These are phyloP conservation scores for Pseudopodoces humilis DNA, from an alignment of 2,113 vertebrate species.

Conservation along the genomic window DNA sequence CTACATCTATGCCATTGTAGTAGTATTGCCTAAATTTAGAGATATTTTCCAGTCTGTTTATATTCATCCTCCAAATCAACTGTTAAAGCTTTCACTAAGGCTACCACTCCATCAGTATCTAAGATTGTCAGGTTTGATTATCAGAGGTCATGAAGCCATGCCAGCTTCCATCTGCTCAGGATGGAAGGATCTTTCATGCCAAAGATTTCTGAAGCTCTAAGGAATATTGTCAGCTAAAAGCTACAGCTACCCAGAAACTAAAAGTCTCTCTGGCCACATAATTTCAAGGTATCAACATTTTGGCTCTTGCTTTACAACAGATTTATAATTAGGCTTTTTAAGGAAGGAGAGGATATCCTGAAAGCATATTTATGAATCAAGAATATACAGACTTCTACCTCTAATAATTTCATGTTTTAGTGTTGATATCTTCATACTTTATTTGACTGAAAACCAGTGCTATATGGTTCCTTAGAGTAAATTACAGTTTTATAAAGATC, in stretches of 20 bases:
- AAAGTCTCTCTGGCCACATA: not conserved
- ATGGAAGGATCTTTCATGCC: rapidly evolving
- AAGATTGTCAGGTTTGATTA: not conserved
- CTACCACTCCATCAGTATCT: not conserved
- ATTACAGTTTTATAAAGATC: not conserved
- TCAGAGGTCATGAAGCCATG: not conserved
- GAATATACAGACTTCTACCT: not conserved
- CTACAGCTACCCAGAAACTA: not conserved
- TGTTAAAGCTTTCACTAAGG: not conserved
- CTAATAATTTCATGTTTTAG: not conserved
- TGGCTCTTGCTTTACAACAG: not conserved
- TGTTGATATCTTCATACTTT: not conserved
- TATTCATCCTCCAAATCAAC: not conserved
- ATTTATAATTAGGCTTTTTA: not conserved
- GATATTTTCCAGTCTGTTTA: not conserved
- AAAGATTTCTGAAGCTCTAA: not conserved
- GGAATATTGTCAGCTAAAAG: not conserved
- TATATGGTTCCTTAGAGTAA: not conserved
- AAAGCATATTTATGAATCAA: not conserved
- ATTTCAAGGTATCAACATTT: not conserved
- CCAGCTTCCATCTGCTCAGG: not conserved
- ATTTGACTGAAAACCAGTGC: not conserved
- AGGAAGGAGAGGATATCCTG: not conserved
- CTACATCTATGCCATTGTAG: not conserved
- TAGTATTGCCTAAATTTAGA: not conserved